Conservation (phyloP, 2,797 vertebrate species). For the Myiotriccus ornatus region DNA sequence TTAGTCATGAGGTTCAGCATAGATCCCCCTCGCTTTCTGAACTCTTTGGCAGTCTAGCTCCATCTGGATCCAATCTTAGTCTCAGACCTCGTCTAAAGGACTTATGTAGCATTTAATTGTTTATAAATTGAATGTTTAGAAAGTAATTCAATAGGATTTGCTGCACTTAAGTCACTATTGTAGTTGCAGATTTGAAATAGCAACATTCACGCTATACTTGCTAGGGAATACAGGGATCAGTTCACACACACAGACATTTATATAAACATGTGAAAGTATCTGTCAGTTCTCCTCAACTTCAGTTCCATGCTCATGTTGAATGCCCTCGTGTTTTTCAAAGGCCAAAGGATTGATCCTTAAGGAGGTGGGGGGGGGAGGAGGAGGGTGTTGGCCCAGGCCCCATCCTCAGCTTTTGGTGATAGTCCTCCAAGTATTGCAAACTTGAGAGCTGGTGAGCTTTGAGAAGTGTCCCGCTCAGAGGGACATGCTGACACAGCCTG, state of each 20-base stretch:
- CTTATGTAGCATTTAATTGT: neutral
- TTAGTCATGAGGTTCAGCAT: neutral
- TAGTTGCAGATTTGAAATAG: neutral
- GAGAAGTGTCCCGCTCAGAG: neutral
- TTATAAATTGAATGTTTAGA: neutral
- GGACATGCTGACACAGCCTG: neutral
- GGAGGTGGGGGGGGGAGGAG: fast-evolving
- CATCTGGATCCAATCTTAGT: neutral
- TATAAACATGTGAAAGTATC: neutral
- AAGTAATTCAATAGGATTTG: neutral
- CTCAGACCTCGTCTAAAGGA: neutral
- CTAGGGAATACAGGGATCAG: too few relatives aligned
- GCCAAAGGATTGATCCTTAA: neutral
- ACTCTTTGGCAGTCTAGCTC: neutral
- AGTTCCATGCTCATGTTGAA: neutral
- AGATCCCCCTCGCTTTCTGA: neutral
- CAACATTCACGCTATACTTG: neutral
- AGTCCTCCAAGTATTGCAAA: neutral
- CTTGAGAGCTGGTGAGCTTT: neutral
- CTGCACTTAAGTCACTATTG: neutral
- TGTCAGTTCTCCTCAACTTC: neutral
- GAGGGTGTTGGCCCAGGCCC: neutral
- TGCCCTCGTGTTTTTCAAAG: neutral
- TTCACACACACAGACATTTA: too few relatives aligned
- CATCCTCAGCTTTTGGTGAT: neutral